These are phyloP conservation scores for Magallana ariakensis DNA, from an alignment of 1,140 invertebrate species.

Conservation along the genomic window DNA sequence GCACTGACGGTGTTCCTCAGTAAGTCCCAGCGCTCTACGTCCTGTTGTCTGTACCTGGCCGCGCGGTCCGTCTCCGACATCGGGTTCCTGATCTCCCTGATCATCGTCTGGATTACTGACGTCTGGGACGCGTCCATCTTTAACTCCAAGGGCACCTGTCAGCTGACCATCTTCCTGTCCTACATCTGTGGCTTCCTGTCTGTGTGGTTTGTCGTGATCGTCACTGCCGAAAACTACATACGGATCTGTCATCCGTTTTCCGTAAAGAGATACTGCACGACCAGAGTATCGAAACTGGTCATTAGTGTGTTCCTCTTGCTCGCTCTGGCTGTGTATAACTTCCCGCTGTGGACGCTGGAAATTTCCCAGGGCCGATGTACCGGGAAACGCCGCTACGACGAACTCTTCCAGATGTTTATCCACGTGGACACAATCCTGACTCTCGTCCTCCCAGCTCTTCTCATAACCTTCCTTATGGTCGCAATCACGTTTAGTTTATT, in stretches of 20 bases:
- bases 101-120: conserved; percentile 81
- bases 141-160: conserved; percentile 70
- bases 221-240: conserved; percentile 72
- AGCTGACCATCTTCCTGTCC: conserved; percentile 73
- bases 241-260: conserved; percentile 72
- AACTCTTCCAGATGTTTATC: conserved; percentile 81
- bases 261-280: conserved; percentile 68
- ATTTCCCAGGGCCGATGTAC: conserved; percentile 46
- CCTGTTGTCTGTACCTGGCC: conserved; percentile 69
- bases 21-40: conserved; percentile 54
- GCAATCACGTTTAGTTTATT: conserved; percentile 41
- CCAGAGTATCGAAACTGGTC: conserved; percentile 64
- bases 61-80: conserved; percentile 65
- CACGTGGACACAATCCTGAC: conserved; percentile 82
- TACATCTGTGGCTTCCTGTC: conserved; percentile 76
- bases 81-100: conserved; percentile 63
- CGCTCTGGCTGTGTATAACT: conserved; percentile 67
- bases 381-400: conserved; percentile 48
- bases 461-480: conserved; percentile 52
- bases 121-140: conserved; percentile 78
- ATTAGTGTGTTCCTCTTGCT: conserved; percentile 61
- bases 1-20: conserved; percentile 63
- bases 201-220: conserved; percentile 76
- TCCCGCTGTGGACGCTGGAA: conserved; percentile 69
- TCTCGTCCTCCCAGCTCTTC: conserved; percentile 82